phyloP scores from a whole-genome alignment of 2,113 vertebrate genomes.

The Spheniscus mendiculus region DNA sequence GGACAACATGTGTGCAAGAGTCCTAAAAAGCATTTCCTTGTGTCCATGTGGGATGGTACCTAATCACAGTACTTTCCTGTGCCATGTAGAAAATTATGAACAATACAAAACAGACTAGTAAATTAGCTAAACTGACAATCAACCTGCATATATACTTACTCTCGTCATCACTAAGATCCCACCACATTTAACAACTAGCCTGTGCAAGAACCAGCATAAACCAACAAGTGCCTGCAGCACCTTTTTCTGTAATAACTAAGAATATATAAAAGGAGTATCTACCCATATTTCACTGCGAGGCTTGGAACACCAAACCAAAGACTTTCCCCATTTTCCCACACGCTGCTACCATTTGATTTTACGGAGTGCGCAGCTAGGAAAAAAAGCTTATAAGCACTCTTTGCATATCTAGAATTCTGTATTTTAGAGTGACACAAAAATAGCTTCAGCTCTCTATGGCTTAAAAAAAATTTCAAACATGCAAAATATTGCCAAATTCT shows the following conservation, averaged over 20 bases:
- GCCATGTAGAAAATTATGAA: not conserved
- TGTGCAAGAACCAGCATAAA: not conserved
- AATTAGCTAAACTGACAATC: not conserved
- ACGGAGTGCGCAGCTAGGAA: not conserved
- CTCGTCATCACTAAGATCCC: not conserved
- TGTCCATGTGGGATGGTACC: not conserved
- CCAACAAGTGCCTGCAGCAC: not conserved
- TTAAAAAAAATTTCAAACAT: not conserved
- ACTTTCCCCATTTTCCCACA: not conserved
- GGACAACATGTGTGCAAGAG: rapidly evolving
- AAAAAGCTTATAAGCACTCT: not conserved
- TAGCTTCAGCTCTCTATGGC: not conserved
- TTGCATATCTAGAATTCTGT: not conserved
- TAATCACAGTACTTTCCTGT: not conserved
- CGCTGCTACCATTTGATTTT: not conserved
- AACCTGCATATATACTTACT: not conserved
- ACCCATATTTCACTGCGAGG: not conserved
- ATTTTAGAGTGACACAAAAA: not conserved
- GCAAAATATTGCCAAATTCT: not conserved
- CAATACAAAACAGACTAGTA: not conserved
- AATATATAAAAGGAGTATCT: not conserved
- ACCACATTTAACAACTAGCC: not conserved
- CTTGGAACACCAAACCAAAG: not conserved
- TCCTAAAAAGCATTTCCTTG: not conserved
- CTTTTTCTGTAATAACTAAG: not conserved